Evolutionary conservation across 2,113 vertebrate species (phyloP).

Genomic region (Heterocephalus glaber): DNA sequence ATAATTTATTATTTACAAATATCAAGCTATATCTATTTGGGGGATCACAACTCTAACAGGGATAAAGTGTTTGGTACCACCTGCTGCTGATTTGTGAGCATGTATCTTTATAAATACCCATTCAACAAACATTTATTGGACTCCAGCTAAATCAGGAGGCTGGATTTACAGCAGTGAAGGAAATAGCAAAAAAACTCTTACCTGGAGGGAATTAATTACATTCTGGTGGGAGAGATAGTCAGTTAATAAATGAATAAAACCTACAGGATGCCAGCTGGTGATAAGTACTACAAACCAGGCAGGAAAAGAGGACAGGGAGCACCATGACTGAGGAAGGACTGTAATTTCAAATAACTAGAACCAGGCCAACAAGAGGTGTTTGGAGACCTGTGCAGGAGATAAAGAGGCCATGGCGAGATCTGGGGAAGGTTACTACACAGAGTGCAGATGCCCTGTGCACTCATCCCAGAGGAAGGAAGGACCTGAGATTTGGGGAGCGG

Average conservation of each 20-base stretch:
- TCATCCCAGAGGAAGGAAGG: neutral
- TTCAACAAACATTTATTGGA: neutral
- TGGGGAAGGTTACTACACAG: neutral
- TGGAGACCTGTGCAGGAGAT: neutral
- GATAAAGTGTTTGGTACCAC: neutral
- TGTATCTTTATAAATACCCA: neutral
- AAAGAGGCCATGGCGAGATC: neutral
- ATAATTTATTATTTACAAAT: neutral
- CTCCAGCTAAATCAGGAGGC: neutral
- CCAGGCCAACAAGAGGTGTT: neutral
- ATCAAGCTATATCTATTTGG: neutral
- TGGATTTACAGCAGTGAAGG: neutral
- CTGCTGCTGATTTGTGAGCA: neutral
- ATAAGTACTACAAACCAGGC: neutral
- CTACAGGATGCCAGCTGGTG: neutral
- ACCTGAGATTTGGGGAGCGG: neutral
- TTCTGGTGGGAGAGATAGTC: neutral
- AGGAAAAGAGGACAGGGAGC: neutral
- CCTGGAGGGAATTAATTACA: neutral
- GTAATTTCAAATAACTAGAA: neutral
- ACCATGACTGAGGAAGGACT: neutral
- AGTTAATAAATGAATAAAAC: neutral
- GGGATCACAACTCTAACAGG: neutral
- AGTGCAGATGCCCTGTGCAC: neutral
- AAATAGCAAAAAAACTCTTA: conserved; percentile 16